Percentiles rank a stretch among this genome's conserved stretches.
phyloP scores from a whole-genome alignment of 2,888 invertebrate species.

The Ernsta delagoae region DNA sequence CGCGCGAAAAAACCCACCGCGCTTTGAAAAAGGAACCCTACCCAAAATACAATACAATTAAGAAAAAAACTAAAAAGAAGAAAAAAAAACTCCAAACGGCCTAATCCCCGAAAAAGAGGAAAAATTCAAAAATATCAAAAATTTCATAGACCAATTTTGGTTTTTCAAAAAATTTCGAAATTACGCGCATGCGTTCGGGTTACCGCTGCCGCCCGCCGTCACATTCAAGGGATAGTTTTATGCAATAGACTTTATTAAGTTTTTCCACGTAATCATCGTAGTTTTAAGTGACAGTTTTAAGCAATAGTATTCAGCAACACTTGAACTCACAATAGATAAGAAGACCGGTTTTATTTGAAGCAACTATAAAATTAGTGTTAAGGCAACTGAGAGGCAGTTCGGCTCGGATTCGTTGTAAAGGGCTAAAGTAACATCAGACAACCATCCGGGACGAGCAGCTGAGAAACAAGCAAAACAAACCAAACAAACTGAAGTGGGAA shows the following conservation, averaged over 20 bases:
- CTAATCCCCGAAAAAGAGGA: constrained; percentile 47
- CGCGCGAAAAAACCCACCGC: constrained; percentile 72
- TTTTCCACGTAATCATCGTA: constrained; percentile 78
- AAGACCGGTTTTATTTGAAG: constrained; percentile 74
- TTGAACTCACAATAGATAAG: constrained; percentile 73
- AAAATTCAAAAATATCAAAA: constrained; percentile 50
- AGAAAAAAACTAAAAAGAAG: constrained; percentile 42
- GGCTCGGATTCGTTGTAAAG: constrained; percentile 76
- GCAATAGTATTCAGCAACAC: constrained; percentile 83
- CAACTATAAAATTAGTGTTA: constrained; percentile 78
- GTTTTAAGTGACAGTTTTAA: constrained; percentile 78
- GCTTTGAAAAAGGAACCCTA: constrained; percentile 48
- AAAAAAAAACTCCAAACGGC: constrained; percentile 58
- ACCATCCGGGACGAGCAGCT: constrained; percentile 79
- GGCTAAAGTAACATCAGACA: constrained; percentile 73
- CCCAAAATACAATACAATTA: constrained; percentile 49
- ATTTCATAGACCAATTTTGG: constrained; percentile 73
- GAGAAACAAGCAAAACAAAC: constrained; percentile 50
- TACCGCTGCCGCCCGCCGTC: constrained; percentile 74
- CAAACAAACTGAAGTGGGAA: constrained; percentile 52
- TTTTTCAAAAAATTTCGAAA: constrained; percentile 71
- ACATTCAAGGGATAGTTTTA: constrained; percentile 77
- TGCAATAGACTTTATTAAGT: constrained; percentile 80
- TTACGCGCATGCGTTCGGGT: constrained; percentile 78
- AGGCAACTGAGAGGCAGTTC: constrained; percentile 79